These are phyloP conservation scores for Macheiramphus alcinus DNA, from an alignment of 2,113 vertebrate species.

Conservation along the genomic window DNA sequence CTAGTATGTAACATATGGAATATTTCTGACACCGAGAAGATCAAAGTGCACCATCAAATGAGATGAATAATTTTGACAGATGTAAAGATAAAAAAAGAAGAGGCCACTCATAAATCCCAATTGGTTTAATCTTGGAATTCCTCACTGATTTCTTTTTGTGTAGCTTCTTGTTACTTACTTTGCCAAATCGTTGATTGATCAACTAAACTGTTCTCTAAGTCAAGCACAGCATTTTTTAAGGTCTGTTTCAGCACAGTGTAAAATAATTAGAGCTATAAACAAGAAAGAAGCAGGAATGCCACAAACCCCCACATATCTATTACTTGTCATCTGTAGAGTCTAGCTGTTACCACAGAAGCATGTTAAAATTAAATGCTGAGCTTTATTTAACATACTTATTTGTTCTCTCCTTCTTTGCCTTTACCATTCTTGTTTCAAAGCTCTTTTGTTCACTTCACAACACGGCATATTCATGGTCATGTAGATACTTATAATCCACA, in stretches of 20 bases:
- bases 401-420: slow-evolving; percentile 6
- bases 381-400: slow-evolving; percentile 13
- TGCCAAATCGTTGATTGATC: neutral
- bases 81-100: neutral
- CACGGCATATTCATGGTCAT: neutral
- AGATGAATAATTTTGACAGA: neutral
- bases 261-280: slow-evolving; percentile 32
- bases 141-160: neutral
- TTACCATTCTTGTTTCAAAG: slow-evolving; percentile 7
- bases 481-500: neutral
- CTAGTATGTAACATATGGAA: neutral
- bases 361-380: slow-evolving; percentile 42
- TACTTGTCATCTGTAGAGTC: slow-evolving; percentile 30
- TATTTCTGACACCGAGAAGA: neutral
- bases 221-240: slow-evolving; percentile 1
- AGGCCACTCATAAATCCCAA: neutral
- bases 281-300: slow-evolving; percentile 6
- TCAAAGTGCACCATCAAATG: neutral
- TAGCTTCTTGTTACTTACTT: slow-evolving; percentile 3
- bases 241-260: slow-evolving; percentile 4
- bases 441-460: neutral
- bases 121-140: neutral
- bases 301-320: slow-evolving; percentile 27
- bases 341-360: slow-evolving; percentile 9
- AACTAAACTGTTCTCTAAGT: neutral